These are phyloP conservation scores for Pseudolycoriella hygida DNA, from an alignment of 2,888 invertebrate genomes.

Conservation along the genomic window DNA sequence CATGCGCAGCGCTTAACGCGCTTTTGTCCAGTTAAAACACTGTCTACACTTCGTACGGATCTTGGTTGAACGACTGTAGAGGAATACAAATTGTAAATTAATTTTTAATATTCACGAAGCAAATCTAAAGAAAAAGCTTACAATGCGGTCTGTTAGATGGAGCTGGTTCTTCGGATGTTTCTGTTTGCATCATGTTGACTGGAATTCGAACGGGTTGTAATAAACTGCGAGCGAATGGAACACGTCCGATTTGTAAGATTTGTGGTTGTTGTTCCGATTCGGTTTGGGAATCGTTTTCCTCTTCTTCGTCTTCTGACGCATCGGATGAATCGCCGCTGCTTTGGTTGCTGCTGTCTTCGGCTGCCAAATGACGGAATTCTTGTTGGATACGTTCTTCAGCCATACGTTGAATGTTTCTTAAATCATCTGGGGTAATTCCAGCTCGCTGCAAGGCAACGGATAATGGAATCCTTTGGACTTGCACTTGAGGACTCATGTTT, in stretches of 20 bases:
- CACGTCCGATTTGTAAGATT: conserved; percentile 25
- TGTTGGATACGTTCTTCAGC: conserved; percentile 28
- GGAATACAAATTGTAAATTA: conserved; percentile 12
- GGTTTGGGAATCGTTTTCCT: conserved; percentile 15
- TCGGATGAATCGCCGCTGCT: not conserved
- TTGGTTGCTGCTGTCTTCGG: conserved; percentile 14
- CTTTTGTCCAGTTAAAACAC: conserved; percentile 26
- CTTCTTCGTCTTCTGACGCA: conserved; percentile 16
- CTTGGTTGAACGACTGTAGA: conserved; percentile 67
- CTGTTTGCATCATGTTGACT: conserved; percentile 38
- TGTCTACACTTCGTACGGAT: conserved; percentile 46
- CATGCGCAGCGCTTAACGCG: conserved; percentile 59
- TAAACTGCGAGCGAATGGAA: conserved; percentile 28
- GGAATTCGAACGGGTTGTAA: conserved; percentile 31
- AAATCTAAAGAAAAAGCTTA: conserved; percentile 32
- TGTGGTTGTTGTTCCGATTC: conserved; percentile 19
- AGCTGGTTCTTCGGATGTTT: conserved; percentile 34
- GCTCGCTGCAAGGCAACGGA: conserved; percentile 26
- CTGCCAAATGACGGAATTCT: conserved; percentile 23
- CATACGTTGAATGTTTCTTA: conserved; percentile 28
- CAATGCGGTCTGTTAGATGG: conserved; percentile 53
- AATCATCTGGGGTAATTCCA: conserved; percentile 28
- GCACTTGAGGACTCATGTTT: conserved; percentile 10
- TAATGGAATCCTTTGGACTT: conserved; percentile 27
- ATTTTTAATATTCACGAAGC: conserved; percentile 5